These are phyloP conservation scores for Minunthozetes semirufus DNA, from an alignment of 2,888 invertebrate genomes.

Conservation along the genomic window DNA sequence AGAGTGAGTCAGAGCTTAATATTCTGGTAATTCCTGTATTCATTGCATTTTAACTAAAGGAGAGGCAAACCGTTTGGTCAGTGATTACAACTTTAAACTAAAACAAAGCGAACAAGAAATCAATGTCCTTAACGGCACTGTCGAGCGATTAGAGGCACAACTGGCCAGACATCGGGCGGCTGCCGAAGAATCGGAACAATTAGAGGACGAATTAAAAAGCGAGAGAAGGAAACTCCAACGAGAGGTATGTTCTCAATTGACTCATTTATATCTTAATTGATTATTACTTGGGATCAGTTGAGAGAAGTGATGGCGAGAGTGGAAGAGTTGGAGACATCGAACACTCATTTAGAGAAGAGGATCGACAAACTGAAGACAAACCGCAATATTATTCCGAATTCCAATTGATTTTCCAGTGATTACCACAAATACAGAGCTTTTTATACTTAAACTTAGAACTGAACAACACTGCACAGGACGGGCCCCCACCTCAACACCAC, in stretches of 20 bases:
- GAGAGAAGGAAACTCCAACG: slow-evolving; percentile 87
- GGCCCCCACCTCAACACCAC: no score
- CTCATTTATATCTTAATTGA: background rate
- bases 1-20: slow-evolving; percentile 11
- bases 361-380: slow-evolving; percentile 90
- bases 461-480: no score
- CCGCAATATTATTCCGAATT: background rate
- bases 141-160: slow-evolving; percentile 89
- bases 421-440: no score
- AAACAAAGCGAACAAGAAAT: slow-evolving; percentile 98
- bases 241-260: slow-evolving; percentile 61
- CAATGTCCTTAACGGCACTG: slow-evolving; percentile 85
- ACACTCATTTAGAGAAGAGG: slow-evolving; percentile 89
- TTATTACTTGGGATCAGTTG: slow-evolving; percentile 60
- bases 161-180: slow-evolving; percentile 85
- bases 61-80: slow-evolving; percentile 80
- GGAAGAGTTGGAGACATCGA: slow-evolving; percentile 91
- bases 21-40: no score
- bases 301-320: slow-evolving; percentile 83
- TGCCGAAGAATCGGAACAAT: slow-evolving; percentile 85
- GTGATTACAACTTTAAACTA: slow-evolving; percentile 89
- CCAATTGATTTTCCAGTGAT: no score
- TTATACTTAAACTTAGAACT: no score
- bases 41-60: slow-evolving; percentile 59
- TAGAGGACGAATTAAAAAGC: slow-evolving; percentile 87